Evolutionary conservation across 2,113 vertebrate genomes (phyloP).

Genomic region (Loxodonta africana): DNA sequence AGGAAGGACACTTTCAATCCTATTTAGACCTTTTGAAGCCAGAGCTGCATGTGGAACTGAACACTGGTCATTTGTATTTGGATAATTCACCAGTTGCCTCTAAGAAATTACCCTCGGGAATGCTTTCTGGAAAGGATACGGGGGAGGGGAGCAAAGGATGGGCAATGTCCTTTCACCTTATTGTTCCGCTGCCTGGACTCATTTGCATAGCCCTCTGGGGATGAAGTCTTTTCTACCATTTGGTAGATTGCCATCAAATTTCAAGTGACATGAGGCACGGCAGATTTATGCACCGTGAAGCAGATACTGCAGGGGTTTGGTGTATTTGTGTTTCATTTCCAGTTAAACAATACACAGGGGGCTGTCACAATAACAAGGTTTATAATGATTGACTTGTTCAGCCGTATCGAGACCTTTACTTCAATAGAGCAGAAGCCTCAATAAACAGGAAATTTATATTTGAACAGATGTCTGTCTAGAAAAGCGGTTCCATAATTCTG

Average conservation of each 20-base stretch:
- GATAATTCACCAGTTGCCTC: constrained; percentile 83
- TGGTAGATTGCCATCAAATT: constrained; percentile 88
- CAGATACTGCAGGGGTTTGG: constrained; percentile 85
- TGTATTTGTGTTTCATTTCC: constrained; percentile 89
- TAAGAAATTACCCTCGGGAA: constrained; percentile 80
- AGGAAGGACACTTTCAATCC: constrained; percentile 63
- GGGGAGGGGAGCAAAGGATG: constrained; percentile 74
- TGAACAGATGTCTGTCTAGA: constrained; percentile 87
- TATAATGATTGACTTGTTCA: constrained; percentile 91
- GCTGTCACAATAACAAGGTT: constrained; percentile 90
- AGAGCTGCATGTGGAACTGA: constrained; percentile 72
- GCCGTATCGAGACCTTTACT: constrained; percentile 87
- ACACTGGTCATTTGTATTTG: constrained; percentile 78
- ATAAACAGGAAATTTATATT: constrained; percentile 89
- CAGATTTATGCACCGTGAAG: constrained; percentile 88
- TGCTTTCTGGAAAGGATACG: constrained; percentile 66
- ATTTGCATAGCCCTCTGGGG: constrained; percentile 85
- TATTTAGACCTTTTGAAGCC: constrained; percentile 77
- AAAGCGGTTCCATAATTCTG: constrained; percentile 74
- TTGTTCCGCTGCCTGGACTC: constrained; percentile 77
- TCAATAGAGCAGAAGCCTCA: constrained; percentile 86
- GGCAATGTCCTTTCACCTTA: constrained; percentile 74
- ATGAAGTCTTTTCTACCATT: constrained; percentile 85
- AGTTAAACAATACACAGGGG: constrained; percentile 89
- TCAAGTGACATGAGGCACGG: constrained; percentile 84